Evolutionary conservation across 2,797 vertebrate genomes (phyloP).

Genomic region (Yasuhikotakia modesta): DNA sequence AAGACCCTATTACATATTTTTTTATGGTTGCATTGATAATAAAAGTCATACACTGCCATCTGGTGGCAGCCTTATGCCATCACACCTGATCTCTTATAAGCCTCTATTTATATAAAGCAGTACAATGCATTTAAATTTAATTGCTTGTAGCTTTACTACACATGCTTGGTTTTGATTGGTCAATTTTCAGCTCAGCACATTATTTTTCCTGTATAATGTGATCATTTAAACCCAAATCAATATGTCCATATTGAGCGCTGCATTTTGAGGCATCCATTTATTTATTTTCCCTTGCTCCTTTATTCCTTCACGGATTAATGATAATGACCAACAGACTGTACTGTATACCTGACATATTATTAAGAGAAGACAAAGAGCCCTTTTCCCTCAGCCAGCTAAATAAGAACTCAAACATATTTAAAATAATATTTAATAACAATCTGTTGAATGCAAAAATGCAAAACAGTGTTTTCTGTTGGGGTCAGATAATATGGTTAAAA

Average conservation of each 20-base stretch:
- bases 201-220: neutral
- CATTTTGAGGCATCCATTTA: neutral
- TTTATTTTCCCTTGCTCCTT: too few species aligned
- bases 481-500: too few species aligned
- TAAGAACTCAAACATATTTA: neutral
- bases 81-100: too few species aligned
- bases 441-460: neutral
- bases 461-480: too few species aligned
- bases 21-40: neutral
- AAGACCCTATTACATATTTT: neutral
- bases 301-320: too few species aligned
- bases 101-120: too few species aligned
- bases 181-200: neutral
- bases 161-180: neutral
- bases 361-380: neutral
- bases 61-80: neutral
- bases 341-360: neutral
- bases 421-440: neutral
- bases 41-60: constrained; percentile 10
- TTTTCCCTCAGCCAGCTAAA: neutral
- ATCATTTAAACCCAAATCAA: neutral
- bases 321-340: neutral
- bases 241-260: too few species aligned
- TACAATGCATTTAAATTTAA: too few species aligned
- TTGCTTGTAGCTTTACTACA: neutral